Percentiles rank a stretch among this genome's conserved stretches.
phyloP scores from a whole-genome alignment of 2,113 vertebrate genomes.

The Otis tarda region DNA sequence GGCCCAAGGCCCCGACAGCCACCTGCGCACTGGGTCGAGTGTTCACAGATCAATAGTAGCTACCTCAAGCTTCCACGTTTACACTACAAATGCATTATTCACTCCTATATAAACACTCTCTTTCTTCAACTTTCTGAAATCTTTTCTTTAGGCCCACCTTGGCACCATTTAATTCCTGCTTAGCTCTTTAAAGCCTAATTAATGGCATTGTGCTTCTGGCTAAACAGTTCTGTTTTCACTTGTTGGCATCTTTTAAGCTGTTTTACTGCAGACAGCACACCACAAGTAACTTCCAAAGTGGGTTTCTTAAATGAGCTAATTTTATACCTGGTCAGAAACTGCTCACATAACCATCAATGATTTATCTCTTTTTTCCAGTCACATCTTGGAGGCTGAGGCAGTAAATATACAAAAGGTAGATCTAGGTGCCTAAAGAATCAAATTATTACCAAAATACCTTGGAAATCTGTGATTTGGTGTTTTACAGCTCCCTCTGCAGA shows the following conservation, averaged over 20 bases:
- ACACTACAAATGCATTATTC: background rate
- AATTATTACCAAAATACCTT: background rate
- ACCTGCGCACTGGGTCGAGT: fast-evolving
- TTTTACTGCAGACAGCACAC: background rate
- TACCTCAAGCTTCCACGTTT: fast-evolving
- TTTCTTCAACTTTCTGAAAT: background rate
- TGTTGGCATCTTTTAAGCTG: background rate
- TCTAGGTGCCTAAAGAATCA: background rate
- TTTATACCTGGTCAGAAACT: background rate
- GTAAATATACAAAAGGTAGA: background rate
- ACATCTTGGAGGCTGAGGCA: background rate
- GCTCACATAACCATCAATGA: background rate
- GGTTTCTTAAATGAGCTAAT: background rate
- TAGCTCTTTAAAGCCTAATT: background rate
- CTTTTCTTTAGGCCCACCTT: background rate
- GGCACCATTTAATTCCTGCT: background rate
- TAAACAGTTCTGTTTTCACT: background rate
- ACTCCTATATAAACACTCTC: background rate
- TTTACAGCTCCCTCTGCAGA: background rate
- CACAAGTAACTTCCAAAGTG: background rate
- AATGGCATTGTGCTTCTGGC: background rate
- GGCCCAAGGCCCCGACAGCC: background rate
- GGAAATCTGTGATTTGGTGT: background rate
- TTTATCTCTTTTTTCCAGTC: background rate
- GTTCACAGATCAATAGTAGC: no score